Evolutionary conservation across 2,113 vertebrate species (phyloP), one percentile per base, ranked within the genome.

Genomic region (Cinclus cinclus): DNA sequence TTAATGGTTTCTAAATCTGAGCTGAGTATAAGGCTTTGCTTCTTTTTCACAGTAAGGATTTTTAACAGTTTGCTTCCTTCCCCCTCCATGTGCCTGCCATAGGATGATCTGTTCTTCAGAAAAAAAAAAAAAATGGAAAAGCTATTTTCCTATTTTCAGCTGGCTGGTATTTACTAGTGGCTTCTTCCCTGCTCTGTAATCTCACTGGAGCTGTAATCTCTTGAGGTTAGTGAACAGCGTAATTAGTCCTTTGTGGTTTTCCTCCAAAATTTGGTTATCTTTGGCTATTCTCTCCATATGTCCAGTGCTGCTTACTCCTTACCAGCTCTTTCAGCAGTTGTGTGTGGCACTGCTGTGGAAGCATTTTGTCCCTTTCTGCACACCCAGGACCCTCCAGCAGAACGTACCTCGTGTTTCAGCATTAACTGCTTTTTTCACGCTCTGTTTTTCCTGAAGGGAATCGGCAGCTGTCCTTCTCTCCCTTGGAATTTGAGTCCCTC

Each of bases 191-290:
- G 39, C 18, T 78, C 3, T 15, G 2, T 86, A 81, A 88, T 91
- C 71, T 88, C 35, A 17, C 25, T 89, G 77, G 60, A 68, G 35
- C 68, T 53, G 56, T 89, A 81, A 92, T 85, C 82, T 92, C 33
- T 81, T 83, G 86, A 93, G 85, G 73, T 93, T 94, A 78, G 41
- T 18, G 58, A 81, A 20, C 42, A 68, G 62, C 0, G 0, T 76
- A 78, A 89, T 92, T 84, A 90, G 60, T 75, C 49, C 56, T 86
- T 80, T 78, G 76, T 94, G 93, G 90, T 88, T 95, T 95, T 85
- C 56, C 60, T 83, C 73, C 85, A 63, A 74, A 92, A 90, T 81
- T 78, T 75, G 80, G 77, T 92, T 95, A 64, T 94, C 64, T 86
- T 53, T 39, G 49, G 50, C 28, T 64, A 11, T 84, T 83, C 52